Conservation (phyloP, 2,797 vertebrate species). For the Gymnothorax reevesii region DNA sequence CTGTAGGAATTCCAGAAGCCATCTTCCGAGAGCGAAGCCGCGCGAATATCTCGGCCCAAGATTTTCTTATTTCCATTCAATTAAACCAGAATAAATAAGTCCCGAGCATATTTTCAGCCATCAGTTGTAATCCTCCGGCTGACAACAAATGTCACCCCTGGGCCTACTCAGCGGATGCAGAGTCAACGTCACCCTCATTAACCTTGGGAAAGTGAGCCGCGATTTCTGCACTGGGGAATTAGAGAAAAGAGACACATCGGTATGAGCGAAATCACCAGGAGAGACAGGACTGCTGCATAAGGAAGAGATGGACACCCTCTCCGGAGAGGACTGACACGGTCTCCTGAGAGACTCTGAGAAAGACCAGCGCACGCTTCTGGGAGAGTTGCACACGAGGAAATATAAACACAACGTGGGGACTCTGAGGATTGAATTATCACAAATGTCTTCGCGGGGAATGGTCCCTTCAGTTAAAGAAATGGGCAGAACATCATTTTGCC, state of each 20-base stretch:
- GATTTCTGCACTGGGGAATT: conserved; percentile 12
- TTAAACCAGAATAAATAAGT: background rate
- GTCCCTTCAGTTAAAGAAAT: background rate
- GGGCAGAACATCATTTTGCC: background rate
- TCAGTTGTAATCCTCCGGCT: conserved; percentile 21
- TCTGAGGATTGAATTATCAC: background rate
- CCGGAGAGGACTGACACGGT: background rate
- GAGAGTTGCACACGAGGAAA: background rate
- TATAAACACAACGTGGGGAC: background rate
- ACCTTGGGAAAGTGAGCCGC: conserved; percentile 11
- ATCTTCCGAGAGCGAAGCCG: background rate
- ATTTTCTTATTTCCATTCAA: background rate
- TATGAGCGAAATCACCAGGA: background rate
- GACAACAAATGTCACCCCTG: conserved; percentile 5
- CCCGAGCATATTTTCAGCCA: background rate
- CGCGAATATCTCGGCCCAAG: background rate
- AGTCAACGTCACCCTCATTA: conserved; percentile 17
- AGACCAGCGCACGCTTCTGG: too few species aligned
- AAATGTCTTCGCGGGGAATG: background rate
- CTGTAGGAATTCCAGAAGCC: background rate
- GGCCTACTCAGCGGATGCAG: background rate
- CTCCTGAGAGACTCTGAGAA: background rate
- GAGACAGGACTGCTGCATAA: background rate
- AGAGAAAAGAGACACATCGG: background rate
- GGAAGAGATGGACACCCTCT: background rate